phyloP scores from a whole-genome alignment of 2,797 vertebrate species.

The Urocyon cinereoargenteus region DNA sequence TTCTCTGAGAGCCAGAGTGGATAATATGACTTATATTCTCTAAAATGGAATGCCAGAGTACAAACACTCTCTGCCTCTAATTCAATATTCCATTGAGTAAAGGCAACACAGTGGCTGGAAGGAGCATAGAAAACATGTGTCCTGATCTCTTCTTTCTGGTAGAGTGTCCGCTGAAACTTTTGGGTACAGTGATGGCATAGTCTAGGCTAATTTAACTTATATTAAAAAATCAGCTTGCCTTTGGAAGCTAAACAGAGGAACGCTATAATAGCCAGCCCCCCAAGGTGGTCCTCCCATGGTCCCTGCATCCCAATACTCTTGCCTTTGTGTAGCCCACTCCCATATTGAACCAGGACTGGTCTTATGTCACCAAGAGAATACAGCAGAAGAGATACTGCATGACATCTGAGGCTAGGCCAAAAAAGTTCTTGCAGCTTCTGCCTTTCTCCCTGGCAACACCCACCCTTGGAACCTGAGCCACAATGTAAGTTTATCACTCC shows the following conservation, averaged over 20 bases:
- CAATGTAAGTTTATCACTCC: background rate
- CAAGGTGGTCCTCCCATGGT: too few relatives aligned
- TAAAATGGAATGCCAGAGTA: conserved; percentile 74
- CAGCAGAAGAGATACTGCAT: background rate
- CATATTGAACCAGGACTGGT: background rate
- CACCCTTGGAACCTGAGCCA: background rate
- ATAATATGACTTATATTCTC: conserved; percentile 57
- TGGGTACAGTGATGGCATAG: background rate
- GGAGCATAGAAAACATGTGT: conserved; percentile 73
- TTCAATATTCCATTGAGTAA: conserved; percentile 85
- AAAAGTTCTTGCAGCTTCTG: background rate
- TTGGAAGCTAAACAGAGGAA: background rate
- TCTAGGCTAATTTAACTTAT: background rate
- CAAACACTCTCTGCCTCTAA: conserved; percentile 78
- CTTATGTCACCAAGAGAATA: background rate
- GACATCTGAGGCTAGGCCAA: background rate
- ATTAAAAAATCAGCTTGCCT: background rate
- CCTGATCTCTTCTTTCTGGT: conserved; percentile 69
- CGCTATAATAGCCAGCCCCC: background rate
- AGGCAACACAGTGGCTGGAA: conserved; percentile 74
- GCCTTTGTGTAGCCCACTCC: background rate
- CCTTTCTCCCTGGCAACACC: background rate
- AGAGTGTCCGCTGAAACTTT: background rate
- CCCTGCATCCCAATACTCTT: background rate
- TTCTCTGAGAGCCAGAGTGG: background rate